Evolutionary conservation across 2,797 vertebrate genomes (phyloP), one percentile per base, ranked within the genome.

Genomic region (Danio choprae): DNA sequence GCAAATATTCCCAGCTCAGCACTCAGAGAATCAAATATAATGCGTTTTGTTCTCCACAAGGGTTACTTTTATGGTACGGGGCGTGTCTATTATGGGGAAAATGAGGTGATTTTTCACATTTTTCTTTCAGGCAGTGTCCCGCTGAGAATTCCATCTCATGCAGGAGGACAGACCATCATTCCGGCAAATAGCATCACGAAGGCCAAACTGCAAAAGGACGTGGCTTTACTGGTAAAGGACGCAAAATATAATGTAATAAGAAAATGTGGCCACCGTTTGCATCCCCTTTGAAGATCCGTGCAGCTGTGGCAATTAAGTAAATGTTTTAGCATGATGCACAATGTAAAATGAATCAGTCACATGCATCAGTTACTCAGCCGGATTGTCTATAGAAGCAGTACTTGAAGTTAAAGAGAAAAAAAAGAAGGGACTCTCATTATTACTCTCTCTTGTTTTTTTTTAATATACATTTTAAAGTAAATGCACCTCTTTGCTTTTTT

Each of bases 91-190:
- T 81, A 56, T 58, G 15, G 64, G 38, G 76, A 41, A 84, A 82
- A 84, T 79, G 22, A 76, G 69, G 63, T 69, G 69, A 81, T 78
- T 71, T 78, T 62, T 81, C 75, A 74, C 22, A 74, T 81, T 75
- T 74, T 64, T 65, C 56, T 76, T 81, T 41, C 60, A 50, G 51
- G 22, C 74, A 63, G 41, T 58, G 22, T 74, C 55, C 53, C 36
- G 9, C 58, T 50, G 74, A 72, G 59, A 71, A 67, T 80, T 50
- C 44, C 29, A 80, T 80, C 62, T 67, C 62, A 58, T 40, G 41
- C 69, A 56, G 46, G 10, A 74, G 50, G 46, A 81, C 40, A 68
- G 36, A 65, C 36, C 38, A 43, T 53, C 18, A 55, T 74, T 74
- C 41, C 20, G 1, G 43, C 5, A 56, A 77, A 60, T 75, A 62